Conservation (phyloP, 2,797 vertebrate genomes). For the Cirrhinus mrigala region DNA sequence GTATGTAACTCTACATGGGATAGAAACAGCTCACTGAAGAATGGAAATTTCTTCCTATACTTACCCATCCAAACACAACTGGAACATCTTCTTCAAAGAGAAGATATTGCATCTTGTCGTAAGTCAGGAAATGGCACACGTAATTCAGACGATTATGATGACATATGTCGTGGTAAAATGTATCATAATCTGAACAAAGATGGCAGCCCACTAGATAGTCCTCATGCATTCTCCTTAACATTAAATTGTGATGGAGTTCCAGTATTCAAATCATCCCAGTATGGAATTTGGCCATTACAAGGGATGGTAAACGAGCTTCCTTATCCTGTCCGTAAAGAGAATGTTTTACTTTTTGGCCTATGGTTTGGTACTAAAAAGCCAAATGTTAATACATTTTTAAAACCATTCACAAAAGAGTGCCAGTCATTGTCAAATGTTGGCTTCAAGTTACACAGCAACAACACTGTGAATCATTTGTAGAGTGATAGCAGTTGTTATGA, state of each 20-base stretch:
- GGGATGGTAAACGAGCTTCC: slow-evolving; percentile 28
- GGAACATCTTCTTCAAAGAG: background rate
- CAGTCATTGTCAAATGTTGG: slow-evolving; percentile 54
- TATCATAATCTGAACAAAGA: background rate
- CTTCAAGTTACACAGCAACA: slow-evolving; percentile 41
- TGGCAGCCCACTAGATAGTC: background rate
- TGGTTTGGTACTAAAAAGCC: slow-evolving; percentile 58
- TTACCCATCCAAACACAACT: background rate
- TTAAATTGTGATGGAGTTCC: slow-evolving; percentile 51
- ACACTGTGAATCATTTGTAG: slow-evolving; percentile 28
- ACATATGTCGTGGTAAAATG: background rate
- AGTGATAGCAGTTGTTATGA: slow-evolving; percentile 49
- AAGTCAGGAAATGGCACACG: background rate
- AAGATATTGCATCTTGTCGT: background rate
- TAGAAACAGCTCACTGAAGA: slow-evolving; percentile 1
- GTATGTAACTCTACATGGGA: background rate
- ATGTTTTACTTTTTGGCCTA: slow-evolving; percentile 55
- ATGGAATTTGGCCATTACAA: slow-evolving; percentile 50
- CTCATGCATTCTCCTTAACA: background rate
- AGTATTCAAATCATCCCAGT: slow-evolving; percentile 53
- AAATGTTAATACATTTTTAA: slow-evolving; percentile 59
- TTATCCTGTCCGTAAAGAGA: slow-evolving; percentile 26
- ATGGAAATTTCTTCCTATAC: background rate
- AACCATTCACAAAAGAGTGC: slow-evolving; percentile 56
- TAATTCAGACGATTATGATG: background rate